These are phyloP conservation scores for Pardosa pseudoannulata DNA, from an alignment of 2,888 invertebrate species.

Conservation along the genomic window DNA sequence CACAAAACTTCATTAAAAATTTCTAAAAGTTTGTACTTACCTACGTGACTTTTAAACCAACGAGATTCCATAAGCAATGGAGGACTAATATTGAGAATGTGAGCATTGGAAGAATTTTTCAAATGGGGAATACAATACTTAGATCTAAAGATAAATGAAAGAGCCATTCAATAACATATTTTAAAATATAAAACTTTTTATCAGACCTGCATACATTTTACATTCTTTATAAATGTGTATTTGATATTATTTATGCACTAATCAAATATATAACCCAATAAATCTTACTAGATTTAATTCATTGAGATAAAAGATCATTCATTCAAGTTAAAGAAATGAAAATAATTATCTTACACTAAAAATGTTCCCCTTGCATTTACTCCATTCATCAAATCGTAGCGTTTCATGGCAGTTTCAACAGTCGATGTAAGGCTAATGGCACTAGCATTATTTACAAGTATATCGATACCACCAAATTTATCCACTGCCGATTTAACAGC, in stretches of 20 bases:
- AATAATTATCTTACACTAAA: constrained; percentile 85
- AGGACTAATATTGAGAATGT: constrained; percentile 96
- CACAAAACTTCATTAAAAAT: no score
- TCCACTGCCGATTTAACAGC: constrained; percentile 87
- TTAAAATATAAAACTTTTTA: neutral
- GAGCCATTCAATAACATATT: no score
- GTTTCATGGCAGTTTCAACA: constrained; percentile 92
- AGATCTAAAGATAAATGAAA: constrained; percentile 83
- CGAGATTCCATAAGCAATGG: constrained; percentile 91
- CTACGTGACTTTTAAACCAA: constrained; percentile 94
- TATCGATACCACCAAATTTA: constrained; percentile 96
- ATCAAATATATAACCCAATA: neutral
- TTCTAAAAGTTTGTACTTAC: constrained; percentile 75
- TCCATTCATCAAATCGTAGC: constrained; percentile 96
- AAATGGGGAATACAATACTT: constrained; percentile 92
- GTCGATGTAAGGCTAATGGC: constrained; percentile 87
- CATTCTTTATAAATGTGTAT: no score
- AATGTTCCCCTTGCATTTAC: constrained; percentile 97
- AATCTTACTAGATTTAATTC: neutral
- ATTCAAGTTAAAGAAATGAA: neutral
- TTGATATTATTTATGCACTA: no score
- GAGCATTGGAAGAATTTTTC: constrained; percentile 90
- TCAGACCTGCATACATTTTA: no score
- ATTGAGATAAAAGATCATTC: neutral
- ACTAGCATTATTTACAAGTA: constrained; percentile 96